Base-by-base conservation (phyloP, 2,797 vertebrate species). In the Tadarida brasiliensis region DNA sequence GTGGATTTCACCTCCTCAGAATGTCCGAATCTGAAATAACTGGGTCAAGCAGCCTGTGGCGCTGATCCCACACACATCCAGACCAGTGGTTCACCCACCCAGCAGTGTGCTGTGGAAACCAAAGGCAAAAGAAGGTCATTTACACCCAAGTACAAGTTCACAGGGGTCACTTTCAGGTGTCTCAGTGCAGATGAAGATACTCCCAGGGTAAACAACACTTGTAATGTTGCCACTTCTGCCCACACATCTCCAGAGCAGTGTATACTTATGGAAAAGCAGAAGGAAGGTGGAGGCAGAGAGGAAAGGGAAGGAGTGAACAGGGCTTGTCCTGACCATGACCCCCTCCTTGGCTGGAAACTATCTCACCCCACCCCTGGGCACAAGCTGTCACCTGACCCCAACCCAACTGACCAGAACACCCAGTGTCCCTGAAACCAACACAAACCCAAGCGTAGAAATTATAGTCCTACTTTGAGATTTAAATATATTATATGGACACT, bases 401-500 rank as follows among this genome's bases (percentile, higher is more conserved):
- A 17, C 0, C 12, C 19, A 61, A 54, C 8, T 15, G 0, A 7
- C 22, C 87, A 35, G 74, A 61, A 28, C 1, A 2, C 65, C 26
- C 57, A 4, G 12, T 8, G 22, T 15, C 24, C 11, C 30, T 26
- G 30, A 33, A 16, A 49, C 9, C n/a, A 24, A 47, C 6, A 14
- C 22, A 35, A 39, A 26, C 54, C 2, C 9, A 6, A 77, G 22
- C 17, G 85, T 22, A 33, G n/a, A 22, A 3, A 7, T 39, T 16
- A 1, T 5, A 20, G n/a, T 8, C 24, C 57, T n/a, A 3, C 71
- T 77, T 39, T 33, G 33, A 73, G 33, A 24, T 28, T 12, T 44
- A 11, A 11, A 17, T 33, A 16, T 0, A 0, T 47, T 0, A 1
- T 33, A 26, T 8, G 4, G n/a, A 73, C 47, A 1, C 47, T 17